A percentile compares a stretch with the other conserved stretches of the same genome.
Conservation (phyloP, 2,113 vertebrate genomes). For the Caloenas nicobarica region DNA sequence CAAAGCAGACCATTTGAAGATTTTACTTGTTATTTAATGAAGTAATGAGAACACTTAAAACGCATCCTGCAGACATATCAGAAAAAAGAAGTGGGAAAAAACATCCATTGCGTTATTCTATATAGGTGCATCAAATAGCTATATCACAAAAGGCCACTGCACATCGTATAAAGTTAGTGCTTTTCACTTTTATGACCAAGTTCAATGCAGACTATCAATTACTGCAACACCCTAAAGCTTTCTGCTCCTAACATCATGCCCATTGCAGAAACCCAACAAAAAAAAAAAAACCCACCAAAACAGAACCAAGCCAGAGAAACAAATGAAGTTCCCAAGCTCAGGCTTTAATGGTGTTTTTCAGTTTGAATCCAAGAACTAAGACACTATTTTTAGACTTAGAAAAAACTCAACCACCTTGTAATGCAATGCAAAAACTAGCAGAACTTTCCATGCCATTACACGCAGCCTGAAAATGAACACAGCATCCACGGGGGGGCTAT, state of each 20-base stretch:
- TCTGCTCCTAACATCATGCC: neutral
- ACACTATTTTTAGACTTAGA: neutral
- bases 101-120: neutral
- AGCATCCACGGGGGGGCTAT: fast-evolving
- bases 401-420: neutral
- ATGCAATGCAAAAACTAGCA: neutral
- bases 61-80: neutral
- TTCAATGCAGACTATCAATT: neutral
- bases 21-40: neutral
- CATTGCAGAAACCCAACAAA: neutral
- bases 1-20: neutral
- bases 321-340: neutral
- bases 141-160: neutral
- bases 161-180: neutral
- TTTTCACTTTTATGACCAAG: neutral
- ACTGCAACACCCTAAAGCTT: neutral
- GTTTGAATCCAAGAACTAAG: neutral
- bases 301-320: neutral
- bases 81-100: neutral
- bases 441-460: neutral
- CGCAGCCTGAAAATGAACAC: neutral
- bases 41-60: neutral
- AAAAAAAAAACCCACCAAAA: neutral
- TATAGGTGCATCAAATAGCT: neutral
- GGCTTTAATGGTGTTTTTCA: neutral